Evolutionary conservation across 2,797 vertebrate genomes (phyloP).

Genomic region (Pseudochirops cupreus): DNA sequence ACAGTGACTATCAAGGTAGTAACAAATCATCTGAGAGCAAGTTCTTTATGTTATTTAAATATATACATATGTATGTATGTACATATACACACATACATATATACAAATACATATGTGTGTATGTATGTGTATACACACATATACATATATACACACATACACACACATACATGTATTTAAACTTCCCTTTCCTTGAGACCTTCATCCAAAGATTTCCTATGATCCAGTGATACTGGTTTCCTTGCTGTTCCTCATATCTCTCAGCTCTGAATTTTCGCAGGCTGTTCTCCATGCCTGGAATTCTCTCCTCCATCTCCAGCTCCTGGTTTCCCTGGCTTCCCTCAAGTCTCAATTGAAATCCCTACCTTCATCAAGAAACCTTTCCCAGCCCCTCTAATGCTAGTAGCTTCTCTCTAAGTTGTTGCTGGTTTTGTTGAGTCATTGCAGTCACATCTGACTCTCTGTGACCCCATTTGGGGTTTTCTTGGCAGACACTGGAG

Average conservation of each 20-base stretch:
- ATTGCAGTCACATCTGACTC: too few species aligned
- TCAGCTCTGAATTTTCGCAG: background rate
- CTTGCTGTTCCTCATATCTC: background rate
- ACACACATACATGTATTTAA: too few species aligned
- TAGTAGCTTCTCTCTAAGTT: background rate
- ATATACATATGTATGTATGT: too few species aligned
- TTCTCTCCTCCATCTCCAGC: background rate
- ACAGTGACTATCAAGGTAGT: constrained; percentile 19
- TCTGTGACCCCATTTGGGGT: too few species aligned
- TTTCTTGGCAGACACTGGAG: too few species aligned
- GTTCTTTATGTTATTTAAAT: background rate
- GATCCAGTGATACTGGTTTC: background rate
- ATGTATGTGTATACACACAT: accelerated
- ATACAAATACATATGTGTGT: too few species aligned
- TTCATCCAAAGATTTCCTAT: background rate
- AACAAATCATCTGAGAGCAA: background rate
- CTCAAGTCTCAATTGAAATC: background rate
- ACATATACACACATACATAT: too few species aligned
- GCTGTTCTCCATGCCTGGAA: background rate
- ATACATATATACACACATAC: too few species aligned
- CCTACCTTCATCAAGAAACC: background rate
- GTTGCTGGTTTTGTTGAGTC: too few species aligned
- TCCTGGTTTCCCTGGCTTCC: background rate
- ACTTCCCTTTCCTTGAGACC: constrained; percentile 36
- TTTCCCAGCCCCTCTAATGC: background rate